Base-by-base conservation (phyloP, 1,140 invertebrate species). In the Saxidomus purpurata region DNA sequence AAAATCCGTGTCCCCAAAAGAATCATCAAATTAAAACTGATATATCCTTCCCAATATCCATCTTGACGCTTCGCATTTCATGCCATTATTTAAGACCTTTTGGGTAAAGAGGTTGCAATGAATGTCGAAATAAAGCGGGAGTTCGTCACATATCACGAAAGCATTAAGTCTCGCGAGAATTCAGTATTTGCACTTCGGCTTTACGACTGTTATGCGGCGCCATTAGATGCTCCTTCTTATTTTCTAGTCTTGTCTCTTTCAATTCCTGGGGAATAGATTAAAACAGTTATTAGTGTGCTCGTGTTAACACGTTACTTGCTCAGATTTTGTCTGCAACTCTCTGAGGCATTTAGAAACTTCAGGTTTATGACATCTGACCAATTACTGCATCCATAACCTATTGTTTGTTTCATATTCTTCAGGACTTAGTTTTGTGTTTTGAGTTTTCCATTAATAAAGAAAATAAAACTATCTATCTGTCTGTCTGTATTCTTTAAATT, bases 71-170 rank as follows among this genome's bases (percentile, higher is more conserved):
- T 82, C 80, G 15, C 36, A 63, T 82, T 63, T 63, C 80, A 25
- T 36, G 55, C 59, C 55, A 82, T 82, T 82, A 82, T 82, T 82
- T 82, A 82, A 82, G 80, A 63, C 80, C 80, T 67, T 63, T 47
- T 67, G 80, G 61, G 80, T 67, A 43, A 28, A 40, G 80, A 67
- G 80, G 80, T 82, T 67, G 80, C 80, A 82, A 82, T 82, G 80
- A 82, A 82, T 82, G 80, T 82, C 80, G 55, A 67, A 82, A 82
- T 82, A 82, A 82, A 82, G 80, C 80, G 80, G 55, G 80, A 82
- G 36, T 82, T 82, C 36, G 49, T 82, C 80, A 28, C 80, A 63
- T 82, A 59, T 82, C 80, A 82, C 80, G 80, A 63, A 67, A 82
- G 80, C 52, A 25, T 43, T 25, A 67, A 67, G 34, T 67, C 80